phyloP scores from a whole-genome alignment of 1,140 invertebrate genomes.

The Stegodyphus mimosarum region DNA sequence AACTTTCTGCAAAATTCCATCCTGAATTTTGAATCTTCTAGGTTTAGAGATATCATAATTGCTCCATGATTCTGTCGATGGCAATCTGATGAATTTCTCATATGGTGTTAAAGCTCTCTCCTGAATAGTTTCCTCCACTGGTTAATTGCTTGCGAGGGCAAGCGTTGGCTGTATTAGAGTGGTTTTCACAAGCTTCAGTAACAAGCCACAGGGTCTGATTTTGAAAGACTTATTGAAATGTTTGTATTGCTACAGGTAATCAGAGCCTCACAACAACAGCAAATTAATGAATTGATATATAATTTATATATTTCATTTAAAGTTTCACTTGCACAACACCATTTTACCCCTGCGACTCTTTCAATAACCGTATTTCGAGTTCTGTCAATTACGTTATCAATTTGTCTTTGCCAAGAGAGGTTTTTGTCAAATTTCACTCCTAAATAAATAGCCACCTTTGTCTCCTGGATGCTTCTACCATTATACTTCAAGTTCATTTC shows the following conservation, averaged over 20 bases:
- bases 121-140: neutral
- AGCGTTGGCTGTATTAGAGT: neutral
- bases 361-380: neutral
- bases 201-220: neutral
- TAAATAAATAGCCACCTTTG: neutral
- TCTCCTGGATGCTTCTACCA: neutral
- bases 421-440: too few relatives aligned
- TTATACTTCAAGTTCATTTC: too few relatives aligned
- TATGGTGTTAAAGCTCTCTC: neutral
- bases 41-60: neutral
- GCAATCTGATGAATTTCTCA: constrained; percentile 2
- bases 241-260: neutral
- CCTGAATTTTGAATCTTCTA: neutral
- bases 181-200: neutral
- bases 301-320: neutral
- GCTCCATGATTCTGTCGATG: neutral
- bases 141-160: neutral
- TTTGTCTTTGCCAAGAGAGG: too few relatives aligned
- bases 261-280: too few relatives aligned
- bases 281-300: neutral
- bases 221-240: neutral
- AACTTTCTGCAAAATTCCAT: neutral
- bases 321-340: neutral
- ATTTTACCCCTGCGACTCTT: neutral
- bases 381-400: too few relatives aligned